Base-by-base conservation (phyloP, 2,797 vertebrate species). In the Synanceia verrucosa region DNA sequence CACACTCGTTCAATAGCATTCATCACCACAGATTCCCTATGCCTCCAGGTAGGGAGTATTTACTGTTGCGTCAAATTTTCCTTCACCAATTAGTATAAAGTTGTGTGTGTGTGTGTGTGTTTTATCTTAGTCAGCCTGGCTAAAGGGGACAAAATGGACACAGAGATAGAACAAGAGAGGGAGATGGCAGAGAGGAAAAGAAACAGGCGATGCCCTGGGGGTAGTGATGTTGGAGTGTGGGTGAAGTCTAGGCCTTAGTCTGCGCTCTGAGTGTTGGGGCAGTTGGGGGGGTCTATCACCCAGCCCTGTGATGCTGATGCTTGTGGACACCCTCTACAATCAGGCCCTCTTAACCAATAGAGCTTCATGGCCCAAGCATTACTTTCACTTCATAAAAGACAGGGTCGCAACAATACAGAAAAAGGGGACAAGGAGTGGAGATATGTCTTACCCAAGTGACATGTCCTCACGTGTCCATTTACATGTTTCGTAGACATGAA, bases 311-410 rank as follows among this genome's bases (percentile, higher is more conserved):
- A 93, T 72, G 79, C 71, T 93, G 86, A 94, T 93, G 72, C 76
- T 83, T 84, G 69, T 79, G 69, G 93, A 93, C 92, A 91, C 67
- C 64, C 66, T 87, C 60, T 74, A 70, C 83, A 79, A 66, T 85
- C 67, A 64, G 75, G 53, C 72, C 77, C 78, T 71, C 71, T 88
- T 88, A 82, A 59, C 75, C 73, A 52, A 82, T 65, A 86, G 73
- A 55, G 86, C 90, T 90, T 56, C 79, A 81, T 90, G 91, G 88
- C 82, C 52, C 63, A 61, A 74, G 83, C 85, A 86, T 91, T 93
- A 89, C 85, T 92, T 90, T 90, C 88, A 88, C 87, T 88, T 68
- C 82, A 88, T 76, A 83, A 90, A 90, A 89, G 85, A 74, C 82
- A 68, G 70, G 57, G 85, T 84, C 66, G 59, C 65, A 62, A 88